These are phyloP conservation scores for Xyliphius kryptos DNA, from an alignment of 2,113 vertebrate genomes.

Conservation along the genomic window DNA sequence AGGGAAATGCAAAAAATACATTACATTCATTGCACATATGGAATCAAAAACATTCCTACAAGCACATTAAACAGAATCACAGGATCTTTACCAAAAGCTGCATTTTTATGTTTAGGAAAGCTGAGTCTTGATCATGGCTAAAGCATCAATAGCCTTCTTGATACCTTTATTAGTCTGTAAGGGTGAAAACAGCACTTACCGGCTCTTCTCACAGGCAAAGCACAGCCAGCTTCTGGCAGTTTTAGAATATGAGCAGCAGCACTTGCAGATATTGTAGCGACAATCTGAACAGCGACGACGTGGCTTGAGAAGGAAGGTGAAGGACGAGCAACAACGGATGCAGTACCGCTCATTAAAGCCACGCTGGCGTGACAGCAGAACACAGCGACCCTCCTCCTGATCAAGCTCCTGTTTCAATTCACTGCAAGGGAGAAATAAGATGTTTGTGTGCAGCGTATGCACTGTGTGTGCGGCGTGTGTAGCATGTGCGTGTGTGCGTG, in stretches of 20 bases:
- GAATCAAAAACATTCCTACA: no score
- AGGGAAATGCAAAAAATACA: no score
- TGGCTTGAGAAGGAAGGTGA: conserved; percentile 88
- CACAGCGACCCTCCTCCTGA: conserved; percentile 84
- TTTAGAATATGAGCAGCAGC: conserved; percentile 80
- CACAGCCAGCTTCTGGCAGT: conserved; percentile 83
- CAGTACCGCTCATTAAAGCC: conserved; percentile 90
- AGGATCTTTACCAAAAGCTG: no score
- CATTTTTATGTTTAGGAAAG: no score
- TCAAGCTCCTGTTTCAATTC: conserved; percentile 88
- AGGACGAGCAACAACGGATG: conserved; percentile 88
- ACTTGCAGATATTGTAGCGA: conserved; percentile 84
- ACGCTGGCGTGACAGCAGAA: conserved; percentile 80
- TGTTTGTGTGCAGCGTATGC: no score
- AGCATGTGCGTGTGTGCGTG: no score
- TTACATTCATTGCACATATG: no score
- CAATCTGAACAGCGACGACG: conserved; percentile 79
- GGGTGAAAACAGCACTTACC: conserved; percentile 64
- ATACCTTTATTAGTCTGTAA: no score
- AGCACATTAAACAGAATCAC: no score
- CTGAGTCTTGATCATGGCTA: no score
- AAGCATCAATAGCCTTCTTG: no score
- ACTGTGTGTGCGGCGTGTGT: no score
- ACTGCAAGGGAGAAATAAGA: conserved; percentile 60
- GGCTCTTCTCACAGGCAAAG: conserved; percentile 81